Conservation (phyloP, 2,113 vertebrate genomes). For the Terrapene triunguis region DNA sequence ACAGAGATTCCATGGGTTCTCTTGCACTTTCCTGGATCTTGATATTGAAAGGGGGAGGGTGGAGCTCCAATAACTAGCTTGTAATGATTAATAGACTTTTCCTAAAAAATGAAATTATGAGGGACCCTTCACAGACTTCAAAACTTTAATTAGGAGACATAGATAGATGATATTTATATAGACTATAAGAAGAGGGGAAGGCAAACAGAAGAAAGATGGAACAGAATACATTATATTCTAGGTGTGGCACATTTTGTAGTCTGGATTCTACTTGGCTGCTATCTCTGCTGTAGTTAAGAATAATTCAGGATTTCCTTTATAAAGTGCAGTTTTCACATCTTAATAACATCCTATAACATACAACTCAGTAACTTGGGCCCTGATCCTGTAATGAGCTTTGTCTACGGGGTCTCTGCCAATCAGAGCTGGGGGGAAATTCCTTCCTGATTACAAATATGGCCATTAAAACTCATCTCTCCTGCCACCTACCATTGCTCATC, state of each 20-base stretch:
- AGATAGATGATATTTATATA: neutral
- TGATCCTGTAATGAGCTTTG: neutral
- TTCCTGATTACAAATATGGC: too few species aligned
- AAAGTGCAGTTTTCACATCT: neutral
- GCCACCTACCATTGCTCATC: neutral
- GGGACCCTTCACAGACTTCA: neutral
- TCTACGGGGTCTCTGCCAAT: too few species aligned
- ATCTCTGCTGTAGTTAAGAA: neutral
- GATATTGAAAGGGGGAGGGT: neutral
- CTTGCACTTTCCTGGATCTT: accelerated
- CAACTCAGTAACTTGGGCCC: neutral
- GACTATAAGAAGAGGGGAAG: neutral
- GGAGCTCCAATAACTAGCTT: neutral
- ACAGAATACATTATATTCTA: accelerated
- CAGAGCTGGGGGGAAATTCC: too few species aligned
- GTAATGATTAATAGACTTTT: accelerated
- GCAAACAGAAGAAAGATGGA: neutral
- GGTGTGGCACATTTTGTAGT: accelerated
- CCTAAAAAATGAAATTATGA: accelerated
- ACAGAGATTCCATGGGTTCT: neutral
- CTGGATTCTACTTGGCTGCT: accelerated
- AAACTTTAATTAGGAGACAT: neutral
- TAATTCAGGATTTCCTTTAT: neutral
- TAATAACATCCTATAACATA: neutral
- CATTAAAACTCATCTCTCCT: neutral